Conservation (phyloP, 2,113 vertebrate genomes). For the Lethenteron camtschaticum region DNA sequence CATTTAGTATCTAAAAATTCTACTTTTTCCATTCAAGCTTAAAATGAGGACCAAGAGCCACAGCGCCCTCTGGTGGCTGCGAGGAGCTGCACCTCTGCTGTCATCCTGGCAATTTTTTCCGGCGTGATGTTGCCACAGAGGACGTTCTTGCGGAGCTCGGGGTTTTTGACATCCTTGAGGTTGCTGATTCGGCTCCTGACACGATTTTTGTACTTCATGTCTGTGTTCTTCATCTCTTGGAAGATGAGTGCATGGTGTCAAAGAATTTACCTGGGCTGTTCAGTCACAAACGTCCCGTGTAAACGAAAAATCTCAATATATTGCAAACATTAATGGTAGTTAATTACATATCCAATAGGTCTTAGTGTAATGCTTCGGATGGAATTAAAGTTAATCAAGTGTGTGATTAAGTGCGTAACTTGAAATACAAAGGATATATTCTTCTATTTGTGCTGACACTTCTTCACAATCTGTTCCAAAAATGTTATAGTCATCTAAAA, state of each 20-base stretch:
- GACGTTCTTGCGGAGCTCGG: constrained; percentile 55
- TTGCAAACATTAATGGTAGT: too few relatives aligned
- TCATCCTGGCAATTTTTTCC: constrained; percentile 60
- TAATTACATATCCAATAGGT: too few relatives aligned
- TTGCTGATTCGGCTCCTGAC: constrained; percentile 81
- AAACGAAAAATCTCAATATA: too few relatives aligned
- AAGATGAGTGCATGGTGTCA: constrained; percentile 37
- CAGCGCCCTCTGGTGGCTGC: too few relatives aligned
- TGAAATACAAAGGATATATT: constrained; percentile 61
- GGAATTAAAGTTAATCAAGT: too few relatives aligned
- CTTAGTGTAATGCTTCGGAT: too few relatives aligned
- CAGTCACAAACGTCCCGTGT: too few relatives aligned
- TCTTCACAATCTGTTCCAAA: constrained; percentile 42
- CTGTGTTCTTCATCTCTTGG: constrained; percentile 60
- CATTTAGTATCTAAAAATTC: too few relatives aligned
- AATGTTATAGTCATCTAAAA: constrained; percentile 41
- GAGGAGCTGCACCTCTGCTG: constrained; percentile 42
- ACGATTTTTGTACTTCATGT: constrained; percentile 68
- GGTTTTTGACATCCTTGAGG: constrained; percentile 83
- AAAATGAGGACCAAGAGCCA: too few relatives aligned
- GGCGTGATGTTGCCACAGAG: constrained; percentile 51
- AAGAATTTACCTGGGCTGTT: too few relatives aligned
- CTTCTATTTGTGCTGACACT: constrained; percentile 74
- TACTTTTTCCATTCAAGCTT: too few relatives aligned
- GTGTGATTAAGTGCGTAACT: too few relatives aligned